Percentiles rank a stretch among this genome's conserved stretches.
phyloP scores from a whole-genome alignment of 37 sponge, comb jelly and placozoan genomes.

The Spongia lamella region DNA sequence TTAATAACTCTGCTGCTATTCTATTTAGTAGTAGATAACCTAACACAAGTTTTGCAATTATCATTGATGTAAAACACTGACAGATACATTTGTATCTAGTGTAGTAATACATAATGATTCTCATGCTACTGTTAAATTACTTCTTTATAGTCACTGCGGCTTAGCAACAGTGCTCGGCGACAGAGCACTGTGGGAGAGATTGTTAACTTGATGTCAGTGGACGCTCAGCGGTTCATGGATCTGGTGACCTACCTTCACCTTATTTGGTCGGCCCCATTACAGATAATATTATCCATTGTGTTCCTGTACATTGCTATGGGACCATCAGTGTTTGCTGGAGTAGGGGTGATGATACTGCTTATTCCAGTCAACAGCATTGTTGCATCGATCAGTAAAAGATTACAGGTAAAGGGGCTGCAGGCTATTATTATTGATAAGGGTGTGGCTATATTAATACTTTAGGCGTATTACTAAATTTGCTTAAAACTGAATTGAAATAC shows the following conservation, averaged over 20 bases:
- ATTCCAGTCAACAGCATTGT: conserved; percentile 72
- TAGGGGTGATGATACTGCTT: conserved; percentile 79
- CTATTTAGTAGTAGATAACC: no score
- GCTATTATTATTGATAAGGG: no score
- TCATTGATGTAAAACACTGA: no score
- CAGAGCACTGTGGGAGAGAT: conserved; percentile 91
- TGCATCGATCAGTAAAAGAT: conserved; percentile 22
- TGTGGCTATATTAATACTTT: no score
- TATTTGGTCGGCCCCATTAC: conserved; percentile 89
- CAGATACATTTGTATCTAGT: no score
- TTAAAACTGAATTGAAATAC: no score
- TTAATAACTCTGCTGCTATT: no score
- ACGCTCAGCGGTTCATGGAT: conserved; percentile 92
- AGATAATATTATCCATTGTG: conserved; percentile 73
- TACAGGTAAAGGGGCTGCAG: conserved; percentile 36
- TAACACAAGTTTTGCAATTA: no score
- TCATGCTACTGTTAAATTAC: no score
- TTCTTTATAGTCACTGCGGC: conserved; percentile 74
- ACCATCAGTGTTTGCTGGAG: conserved; percentile 79
- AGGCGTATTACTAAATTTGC: no score
- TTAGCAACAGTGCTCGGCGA: conserved; percentile 74
- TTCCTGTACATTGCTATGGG: conserved; percentile 80
- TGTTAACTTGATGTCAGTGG: conserved; percentile 96
- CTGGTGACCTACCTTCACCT: conserved; percentile 76
- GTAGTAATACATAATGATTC: no score